Evolutionary conservation across 1,140 invertebrate genomes (phyloP), one percentile per base, ranked within the genome.

Genomic region (Plutomurus gul): DNA sequence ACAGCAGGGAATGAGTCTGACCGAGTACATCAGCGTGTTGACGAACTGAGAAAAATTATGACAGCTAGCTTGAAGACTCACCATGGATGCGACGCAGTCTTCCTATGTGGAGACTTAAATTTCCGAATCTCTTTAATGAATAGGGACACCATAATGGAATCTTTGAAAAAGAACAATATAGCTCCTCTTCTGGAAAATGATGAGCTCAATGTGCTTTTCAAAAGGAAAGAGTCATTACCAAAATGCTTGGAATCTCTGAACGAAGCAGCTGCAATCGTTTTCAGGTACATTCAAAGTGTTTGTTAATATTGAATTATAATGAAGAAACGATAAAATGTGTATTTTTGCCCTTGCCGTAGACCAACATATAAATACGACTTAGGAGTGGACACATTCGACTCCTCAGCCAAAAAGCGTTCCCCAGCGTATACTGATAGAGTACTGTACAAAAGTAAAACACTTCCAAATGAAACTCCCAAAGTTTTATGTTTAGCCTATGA

Each of bases 311-410:
- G 7, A 22, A 70, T 22, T 43, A 20, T 43, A n/a, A n/a, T n/a
- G n/a, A n/a, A n/a, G n/a, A n/a, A n/a, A n/a, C n/a, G n/a, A n/a
- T n/a, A 75, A 46, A 75, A 75, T 47, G 18, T 70, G 10, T 7
- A 30, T 65, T 37, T 10, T 13, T n/a, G 25, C 10, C 16, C 16
- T 51, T 8, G 7, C 78, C 74, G 0, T 33, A 83, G 83, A 43
- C 83, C 83, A 11, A 82, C 83, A 0, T 84, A 84, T 74, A 84
- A 84, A 37, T 84, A 82, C 36, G 83, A 84, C 40, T 10, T 84
- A 13, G 81, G 81, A 13, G 77, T 75, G 0, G 83, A 84, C 37
- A 79, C 46, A 13, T 84, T 84, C 51, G 83, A 84, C 43, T 65
- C 81, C 4, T 84, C 83, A 3, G 76, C 30, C 7, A 84, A 84